Percentiles rank a stretch among this genome's conserved stretches.
These are phyloP conservation scores for Idaea biselata DNA, from an alignment of 2,888 invertebrate species.

Conservation along the genomic window DNA sequence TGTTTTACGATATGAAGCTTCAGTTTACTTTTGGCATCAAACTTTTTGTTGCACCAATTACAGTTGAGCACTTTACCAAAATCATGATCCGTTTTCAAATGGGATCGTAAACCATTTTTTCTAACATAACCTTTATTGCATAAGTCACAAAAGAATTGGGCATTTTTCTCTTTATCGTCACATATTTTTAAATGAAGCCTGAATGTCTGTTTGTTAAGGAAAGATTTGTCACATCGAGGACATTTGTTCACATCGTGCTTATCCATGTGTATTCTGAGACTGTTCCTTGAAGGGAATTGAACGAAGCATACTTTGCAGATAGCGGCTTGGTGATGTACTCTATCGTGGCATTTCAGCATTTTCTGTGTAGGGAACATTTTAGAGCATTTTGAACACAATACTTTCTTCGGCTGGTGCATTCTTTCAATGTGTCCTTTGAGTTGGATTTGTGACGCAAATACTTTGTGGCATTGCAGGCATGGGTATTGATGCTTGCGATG, in stretches of 20 bases:
- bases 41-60: slow-evolving; percentile 64
- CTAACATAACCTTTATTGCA: slow-evolving; percentile 57
- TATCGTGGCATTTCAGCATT: slow-evolving; percentile 52
- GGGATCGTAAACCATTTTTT: slow-evolving; percentile 54
- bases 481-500: slow-evolving; percentile 42
- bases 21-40: slow-evolving; percentile 57
- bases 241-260: slow-evolving; percentile 57
- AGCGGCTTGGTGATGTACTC: slow-evolving; percentile 47
- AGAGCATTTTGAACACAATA: slow-evolving; percentile 52
- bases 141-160: slow-evolving; percentile 59
- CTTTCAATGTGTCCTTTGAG: slow-evolving; percentile 52
- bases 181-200: slow-evolving; percentile 54
- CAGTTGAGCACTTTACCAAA: slow-evolving; percentile 56
- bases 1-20: slow-evolving; percentile 64
- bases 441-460: slow-evolving; percentile 41
- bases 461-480: slow-evolving; percentile 55
- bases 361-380: slow-evolving; percentile 59
- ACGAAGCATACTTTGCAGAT: slow-evolving; percentile 56
- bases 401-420: slow-evolving; percentile 55
- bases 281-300: slow-evolving; percentile 54
- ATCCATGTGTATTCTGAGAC: slow-evolving; percentile 50
- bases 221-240: slow-evolving; percentile 49
- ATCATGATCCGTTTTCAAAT: slow-evolving; percentile 58
- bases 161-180: slow-evolving; percentile 38
- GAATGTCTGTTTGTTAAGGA: slow-evolving; percentile 49